Evolutionary conservation across 2,797 vertebrate genomes (phyloP).

Genomic region (Enteromius mattozi): DNA sequence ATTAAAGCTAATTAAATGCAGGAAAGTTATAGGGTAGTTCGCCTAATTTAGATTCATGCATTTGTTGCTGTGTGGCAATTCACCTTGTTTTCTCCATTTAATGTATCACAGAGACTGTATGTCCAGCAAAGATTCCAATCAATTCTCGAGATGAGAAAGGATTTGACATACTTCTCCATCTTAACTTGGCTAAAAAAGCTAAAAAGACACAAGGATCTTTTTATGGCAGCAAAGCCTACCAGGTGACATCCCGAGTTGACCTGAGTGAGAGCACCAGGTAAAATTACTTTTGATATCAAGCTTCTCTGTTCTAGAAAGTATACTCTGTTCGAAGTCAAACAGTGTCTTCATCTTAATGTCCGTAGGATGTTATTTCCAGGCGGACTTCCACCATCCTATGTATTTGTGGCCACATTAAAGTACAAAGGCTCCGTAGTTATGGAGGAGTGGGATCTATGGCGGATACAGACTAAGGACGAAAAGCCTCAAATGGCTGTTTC

Average conservation of each 20-base stretch:
- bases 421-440: conserved; percentile 86
- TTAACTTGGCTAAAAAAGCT: conserved; percentile 92
- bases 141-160: conserved; percentile 94
- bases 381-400: conserved; percentile 95
- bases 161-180: conserved; percentile 92
- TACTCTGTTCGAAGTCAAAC: conserved; percentile 14
- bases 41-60: neutral
- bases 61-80: neutral
- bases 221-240: conserved; percentile 87
- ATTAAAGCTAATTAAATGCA: neutral
- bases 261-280: conserved; percentile 92
- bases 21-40: neutral
- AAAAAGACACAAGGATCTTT: conserved; percentile 88
- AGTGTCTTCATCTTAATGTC: conserved; percentile 39
- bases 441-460: conserved; percentile 96
- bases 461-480: conserved; percentile 87
- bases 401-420: conserved; percentile 94
- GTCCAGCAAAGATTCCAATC: conserved; percentile 89
- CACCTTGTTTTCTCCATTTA: conserved; percentile 26
- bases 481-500: conserved; percentile 93
- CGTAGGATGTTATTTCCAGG: conserved; percentile 92
- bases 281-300: conserved; percentile 14
- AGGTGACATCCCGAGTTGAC: conserved; percentile 87
- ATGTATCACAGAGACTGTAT: conserved; percentile 89
- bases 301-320: neutral